A percentile compares a stretch with the other conserved stretches of the same genome.
Evolutionary conservation across 2,113 vertebrate species (phyloP).

Genomic region (Synchiropus splendidus): DNA sequence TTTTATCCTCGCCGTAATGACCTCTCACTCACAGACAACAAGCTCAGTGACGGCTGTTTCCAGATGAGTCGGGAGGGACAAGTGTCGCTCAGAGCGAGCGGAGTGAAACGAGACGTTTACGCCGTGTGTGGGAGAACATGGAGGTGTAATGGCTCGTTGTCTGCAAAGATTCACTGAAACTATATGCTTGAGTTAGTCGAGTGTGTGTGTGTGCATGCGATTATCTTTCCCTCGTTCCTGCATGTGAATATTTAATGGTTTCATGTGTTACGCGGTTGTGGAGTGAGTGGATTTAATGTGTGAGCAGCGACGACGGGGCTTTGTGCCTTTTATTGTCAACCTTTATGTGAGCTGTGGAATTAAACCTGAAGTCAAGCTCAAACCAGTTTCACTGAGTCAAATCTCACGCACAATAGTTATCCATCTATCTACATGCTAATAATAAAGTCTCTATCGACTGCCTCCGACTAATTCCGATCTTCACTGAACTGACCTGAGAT

Average conservation of each 20-base stretch:
- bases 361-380: too few relatives aligned
- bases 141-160: conserved; percentile 21
- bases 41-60: conserved; percentile 15
- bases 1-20: conserved; percentile 32
- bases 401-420: too few relatives aligned
- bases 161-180: conserved; percentile 18
- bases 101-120: conserved; percentile 4
- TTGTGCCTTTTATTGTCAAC: background rate
- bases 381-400: too few relatives aligned
- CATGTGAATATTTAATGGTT: conserved; percentile 27
- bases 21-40: conserved; percentile 20
- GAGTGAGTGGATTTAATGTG: conserved; percentile 15
- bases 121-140: conserved; percentile 7
- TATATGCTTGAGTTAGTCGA: conserved; percentile 20
- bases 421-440: too few relatives aligned
- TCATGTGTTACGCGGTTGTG: too few relatives aligned
- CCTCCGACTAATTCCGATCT: too few relatives aligned
- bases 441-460: too few relatives aligned
- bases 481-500: too few relatives aligned
- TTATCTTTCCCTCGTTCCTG: conserved; percentile 6
- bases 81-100: conserved; percentile 11
- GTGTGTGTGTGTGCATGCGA: conserved; percentile 10
- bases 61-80: conserved; percentile 5
- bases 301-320: too few relatives aligned
- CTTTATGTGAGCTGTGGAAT: background rate